These are phyloP conservation scores for Drosophila chauvacae DNA, from an alignment of 1,140 invertebrate species.

Conservation along the genomic window DNA sequence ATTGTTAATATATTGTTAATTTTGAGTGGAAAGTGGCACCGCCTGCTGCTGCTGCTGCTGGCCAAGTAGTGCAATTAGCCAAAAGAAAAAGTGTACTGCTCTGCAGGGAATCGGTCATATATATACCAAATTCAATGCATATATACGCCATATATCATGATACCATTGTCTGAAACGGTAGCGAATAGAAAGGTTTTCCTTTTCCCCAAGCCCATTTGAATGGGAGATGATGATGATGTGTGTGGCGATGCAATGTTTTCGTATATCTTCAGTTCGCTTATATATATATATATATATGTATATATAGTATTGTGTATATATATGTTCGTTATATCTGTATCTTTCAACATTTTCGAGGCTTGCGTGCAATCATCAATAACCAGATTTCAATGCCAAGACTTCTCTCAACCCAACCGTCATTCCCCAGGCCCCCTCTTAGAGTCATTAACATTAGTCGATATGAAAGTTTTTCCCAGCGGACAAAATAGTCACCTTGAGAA, in stretches of 20 bases:
- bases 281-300: not conserved
- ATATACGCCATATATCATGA: conserved; percentile 8
- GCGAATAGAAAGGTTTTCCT: conserved; percentile 52
- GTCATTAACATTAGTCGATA: conserved; percentile 39
- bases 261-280: conserved; percentile 15
- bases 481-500: conserved; percentile 38
- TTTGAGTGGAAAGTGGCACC: conserved; percentile 56
- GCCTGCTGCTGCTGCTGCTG: conserved; percentile 62
- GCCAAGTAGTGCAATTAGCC: conserved; percentile 73
- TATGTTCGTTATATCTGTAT: conserved; percentile 5
- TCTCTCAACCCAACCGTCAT: conserved; percentile 17
- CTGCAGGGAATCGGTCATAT: conserved; percentile 24
- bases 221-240: conserved; percentile 14
- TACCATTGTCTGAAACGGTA: conserved; percentile 48
- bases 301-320: not conserved
- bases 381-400: conserved; percentile 50
- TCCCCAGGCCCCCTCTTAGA: conserved; percentile 27
- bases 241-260: conserved; percentile 37
- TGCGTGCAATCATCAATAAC: conserved; percentile 51
- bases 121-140: conserved; percentile 13
- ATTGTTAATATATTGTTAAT: conserved; percentile 28
- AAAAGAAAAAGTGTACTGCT: conserved; percentile 71
- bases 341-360: conserved; percentile 22
- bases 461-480: conserved; percentile 45
- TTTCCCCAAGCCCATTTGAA: conserved; percentile 47